Conservation (phyloP, 2,888 invertebrate species). For the Cremastobaeus sp. region DNA sequence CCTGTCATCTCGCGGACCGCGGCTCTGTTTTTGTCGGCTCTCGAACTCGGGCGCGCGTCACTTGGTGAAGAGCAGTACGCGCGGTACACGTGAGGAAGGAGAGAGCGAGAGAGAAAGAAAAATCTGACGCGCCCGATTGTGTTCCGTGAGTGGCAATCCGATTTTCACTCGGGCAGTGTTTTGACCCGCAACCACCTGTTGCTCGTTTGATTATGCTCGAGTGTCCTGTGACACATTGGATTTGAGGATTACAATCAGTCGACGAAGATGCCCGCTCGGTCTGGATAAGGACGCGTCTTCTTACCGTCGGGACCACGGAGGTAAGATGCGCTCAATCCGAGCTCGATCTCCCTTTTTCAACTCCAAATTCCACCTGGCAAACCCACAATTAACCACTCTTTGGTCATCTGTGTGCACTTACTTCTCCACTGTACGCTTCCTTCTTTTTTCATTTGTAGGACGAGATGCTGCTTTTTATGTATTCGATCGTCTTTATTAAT, state of each 20-base stretch:
- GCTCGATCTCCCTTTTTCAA: too few species aligned
- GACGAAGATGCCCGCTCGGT: constrained; percentile 27
- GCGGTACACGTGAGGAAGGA: constrained; percentile 42
- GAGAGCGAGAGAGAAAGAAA: constrained; percentile 7
- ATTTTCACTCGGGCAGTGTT: constrained; percentile 22
- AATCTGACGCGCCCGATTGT: constrained; percentile 36
- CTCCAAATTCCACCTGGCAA: too few species aligned
- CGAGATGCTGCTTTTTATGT: too few species aligned
- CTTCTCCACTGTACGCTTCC: too few species aligned
- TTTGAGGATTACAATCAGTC: constrained; percentile 43
- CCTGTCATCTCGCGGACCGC: background rate
- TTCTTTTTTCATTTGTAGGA: too few species aligned
- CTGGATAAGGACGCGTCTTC: constrained; percentile 46
- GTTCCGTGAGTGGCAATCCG: constrained; percentile 30
- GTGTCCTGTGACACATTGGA: constrained; percentile 47
- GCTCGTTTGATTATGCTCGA: constrained; percentile 20
- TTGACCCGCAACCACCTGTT: constrained; percentile 35
- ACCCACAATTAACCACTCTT: too few species aligned
- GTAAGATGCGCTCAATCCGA: too few species aligned
- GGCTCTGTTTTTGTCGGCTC: constrained; percentile 7
- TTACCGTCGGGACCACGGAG: constrained; percentile 53
- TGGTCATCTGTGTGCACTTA: too few species aligned
- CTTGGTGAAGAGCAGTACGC: constrained; percentile 33
- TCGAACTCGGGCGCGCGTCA: constrained; percentile 34
- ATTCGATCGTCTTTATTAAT: too few species aligned